phyloP scores from a whole-genome alignment of 2,113 vertebrate species.

The Pungitius pungitius region DNA sequence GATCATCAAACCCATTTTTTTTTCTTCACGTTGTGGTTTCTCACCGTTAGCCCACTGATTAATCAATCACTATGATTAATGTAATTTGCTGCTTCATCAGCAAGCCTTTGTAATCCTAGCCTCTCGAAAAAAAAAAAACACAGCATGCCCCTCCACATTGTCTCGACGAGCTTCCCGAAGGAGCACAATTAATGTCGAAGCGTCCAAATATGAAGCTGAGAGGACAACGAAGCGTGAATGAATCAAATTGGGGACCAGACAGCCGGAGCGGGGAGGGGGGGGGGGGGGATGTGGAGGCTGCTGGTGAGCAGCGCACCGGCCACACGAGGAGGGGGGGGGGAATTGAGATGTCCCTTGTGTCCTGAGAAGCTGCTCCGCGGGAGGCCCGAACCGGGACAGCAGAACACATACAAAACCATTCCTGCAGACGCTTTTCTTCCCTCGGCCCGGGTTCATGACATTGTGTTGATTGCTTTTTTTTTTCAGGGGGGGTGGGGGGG shows the following conservation, averaged over 20 bases:
- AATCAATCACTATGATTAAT: constrained; percentile 56
- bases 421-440: constrained; percentile 28
- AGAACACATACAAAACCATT: constrained; percentile 29
- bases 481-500: no score
- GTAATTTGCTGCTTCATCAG: constrained; percentile 54
- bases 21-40: constrained; percentile 37
- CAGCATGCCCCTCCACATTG: constrained; percentile 23
- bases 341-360: constrained; percentile 7
- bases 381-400: constrained; percentile 23
- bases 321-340: neutral
- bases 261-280: constrained; percentile 12
- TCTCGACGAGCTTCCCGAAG: constrained; percentile 13
- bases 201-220: constrained; percentile 49
- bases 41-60: constrained; percentile 41
- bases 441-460: constrained; percentile 47
- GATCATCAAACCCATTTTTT: constrained; percentile 13
- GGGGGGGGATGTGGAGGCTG: constrained; percentile 9
- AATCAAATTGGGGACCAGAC: constrained; percentile 44
- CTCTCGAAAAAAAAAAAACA: constrained; percentile 18
- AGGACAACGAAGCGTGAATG: constrained; percentile 48
- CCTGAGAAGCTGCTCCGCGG: constrained; percentile 24
- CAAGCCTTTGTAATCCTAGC: constrained; percentile 50
- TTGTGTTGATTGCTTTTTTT: constrained; percentile 47
- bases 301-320: constrained; percentile 11
- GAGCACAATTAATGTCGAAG: constrained; percentile 55